Evolutionary conservation across 2,888 invertebrate species (phyloP).

Genomic region (Elgonia sp.): DNA sequence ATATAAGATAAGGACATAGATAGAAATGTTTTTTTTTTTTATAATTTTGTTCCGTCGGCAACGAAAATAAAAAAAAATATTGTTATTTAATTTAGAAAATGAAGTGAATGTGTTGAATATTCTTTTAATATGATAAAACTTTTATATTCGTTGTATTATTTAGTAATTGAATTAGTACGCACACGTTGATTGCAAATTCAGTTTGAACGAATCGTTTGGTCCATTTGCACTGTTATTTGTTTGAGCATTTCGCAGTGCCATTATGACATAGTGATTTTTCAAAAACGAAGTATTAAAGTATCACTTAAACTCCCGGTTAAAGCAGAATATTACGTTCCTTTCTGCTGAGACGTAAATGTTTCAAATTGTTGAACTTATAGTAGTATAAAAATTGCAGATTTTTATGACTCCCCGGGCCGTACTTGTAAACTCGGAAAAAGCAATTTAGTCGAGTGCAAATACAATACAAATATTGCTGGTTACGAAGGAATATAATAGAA

Average conservation of each 20-base stretch:
- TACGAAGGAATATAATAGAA: conserved; percentile 53
- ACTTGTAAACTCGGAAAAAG: conserved; percentile 67
- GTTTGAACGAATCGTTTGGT: conserved; percentile 13
- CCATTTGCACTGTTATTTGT: conserved; percentile 32
- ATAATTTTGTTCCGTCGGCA: too few relatives aligned
- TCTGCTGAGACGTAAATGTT: conserved; percentile 53
- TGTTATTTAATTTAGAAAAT: too few relatives aligned
- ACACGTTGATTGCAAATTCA: too few relatives aligned
- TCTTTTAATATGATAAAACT: too few relatives aligned
- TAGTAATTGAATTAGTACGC: too few relatives aligned
- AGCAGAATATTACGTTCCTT: conserved; percentile 56
- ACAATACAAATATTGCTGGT: conserved; percentile 64
- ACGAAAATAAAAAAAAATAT: too few relatives aligned
- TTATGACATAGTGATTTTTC: conserved; percentile 30
- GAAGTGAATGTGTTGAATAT: too few relatives aligned
- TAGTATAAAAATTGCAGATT: conserved; percentile 58
- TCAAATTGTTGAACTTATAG: conserved; percentile 63
- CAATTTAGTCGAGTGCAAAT: conserved; percentile 67
- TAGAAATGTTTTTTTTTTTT: too few relatives aligned
- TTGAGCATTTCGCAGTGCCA: conserved; percentile 19
- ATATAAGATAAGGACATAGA: too few relatives aligned
- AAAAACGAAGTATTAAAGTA: conserved; percentile 46
- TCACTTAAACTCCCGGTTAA: conserved; percentile 35
- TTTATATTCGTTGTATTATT: too few relatives aligned
- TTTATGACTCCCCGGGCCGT: conserved; percentile 53